Conservation (phyloP, 2,888 invertebrate species). For the Rhingia campestris region DNA sequence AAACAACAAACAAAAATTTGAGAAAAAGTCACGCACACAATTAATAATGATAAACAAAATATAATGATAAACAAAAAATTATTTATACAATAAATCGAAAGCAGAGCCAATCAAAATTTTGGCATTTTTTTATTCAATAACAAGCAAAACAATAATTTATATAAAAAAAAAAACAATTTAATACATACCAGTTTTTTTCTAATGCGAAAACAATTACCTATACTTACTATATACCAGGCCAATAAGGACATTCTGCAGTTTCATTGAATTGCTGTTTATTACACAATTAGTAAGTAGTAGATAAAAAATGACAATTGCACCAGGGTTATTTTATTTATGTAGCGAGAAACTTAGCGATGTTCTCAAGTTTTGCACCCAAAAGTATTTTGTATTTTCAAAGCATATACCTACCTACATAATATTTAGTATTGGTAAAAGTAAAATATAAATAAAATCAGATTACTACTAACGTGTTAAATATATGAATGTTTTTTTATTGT, state of each 20-base stretch:
- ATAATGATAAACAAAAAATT: background rate
- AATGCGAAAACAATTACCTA: conserved; percentile 19
- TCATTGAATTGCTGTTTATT: conserved; percentile 41
- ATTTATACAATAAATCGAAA: conserved; percentile 1
- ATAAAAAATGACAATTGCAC: conserved; percentile 52
- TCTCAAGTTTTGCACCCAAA: conserved; percentile 62
- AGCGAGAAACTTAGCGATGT: conserved; percentile 29
- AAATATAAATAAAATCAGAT: background rate
- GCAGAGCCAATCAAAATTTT: conserved; percentile 24
- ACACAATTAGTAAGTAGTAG: conserved; percentile 44
- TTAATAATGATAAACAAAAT: background rate
- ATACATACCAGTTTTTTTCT: conserved; percentile 4
- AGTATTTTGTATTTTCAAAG: conserved; percentile 56
- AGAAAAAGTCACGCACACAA: conserved; percentile 31
- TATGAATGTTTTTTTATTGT: conserved; percentile 20
- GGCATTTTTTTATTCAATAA: conserved; percentile 29
- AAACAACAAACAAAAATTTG: background rate
- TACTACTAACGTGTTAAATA: conserved; percentile 1
- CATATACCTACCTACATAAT: conserved; percentile 19
- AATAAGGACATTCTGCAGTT: conserved; percentile 50
- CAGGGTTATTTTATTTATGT: conserved; percentile 53
- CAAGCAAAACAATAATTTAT: background rate
- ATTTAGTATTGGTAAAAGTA: conserved; percentile 40
- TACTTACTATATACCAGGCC: conserved; percentile 26
- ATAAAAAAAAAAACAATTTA: background rate